These are phyloP conservation scores for Atta texana DNA, from an alignment of 1,140 invertebrate species.

Conservation along the genomic window DNA sequence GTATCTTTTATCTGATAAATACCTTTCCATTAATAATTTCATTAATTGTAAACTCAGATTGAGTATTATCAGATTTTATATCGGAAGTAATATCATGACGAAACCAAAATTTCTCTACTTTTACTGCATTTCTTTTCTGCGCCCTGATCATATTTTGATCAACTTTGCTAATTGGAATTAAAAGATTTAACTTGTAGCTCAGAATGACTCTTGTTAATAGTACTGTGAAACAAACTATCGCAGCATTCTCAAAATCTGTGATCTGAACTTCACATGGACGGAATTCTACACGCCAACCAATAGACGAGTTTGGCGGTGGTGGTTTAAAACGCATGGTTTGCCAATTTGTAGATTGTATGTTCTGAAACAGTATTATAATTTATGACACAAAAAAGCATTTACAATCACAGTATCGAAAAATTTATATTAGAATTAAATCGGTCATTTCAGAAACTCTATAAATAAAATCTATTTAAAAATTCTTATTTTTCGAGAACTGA, in stretches of 20 bases:
- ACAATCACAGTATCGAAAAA: slow-evolving; percentile 21
- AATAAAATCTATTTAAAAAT: too few species aligned
- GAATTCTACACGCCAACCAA: slow-evolving; percentile 99
- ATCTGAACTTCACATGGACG: slow-evolving; percentile 99
- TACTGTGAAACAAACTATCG: slow-evolving; percentile 99
- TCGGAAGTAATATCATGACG: slow-evolving; percentile 91
- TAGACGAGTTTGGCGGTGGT: slow-evolving; percentile 96
- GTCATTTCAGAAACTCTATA: too few species aligned
- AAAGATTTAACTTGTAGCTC: slow-evolving; percentile 97
- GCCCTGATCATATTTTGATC: slow-evolving; percentile 99
- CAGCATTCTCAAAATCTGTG: slow-evolving; percentile 99
- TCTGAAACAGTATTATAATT: slow-evolving; percentile 88
- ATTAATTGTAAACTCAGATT: slow-evolving; percentile 93
- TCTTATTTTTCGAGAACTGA: too few species aligned
- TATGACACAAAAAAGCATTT: slow-evolving; percentile 33
- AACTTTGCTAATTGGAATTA: slow-evolving; percentile 99
- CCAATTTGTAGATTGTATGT: slow-evolving; percentile 99
- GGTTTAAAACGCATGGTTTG: slow-evolving; percentile 99
- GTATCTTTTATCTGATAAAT: slow-evolving; percentile 79
- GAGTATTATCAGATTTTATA: slow-evolving; percentile 78
- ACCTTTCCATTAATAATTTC: slow-evolving; percentile 99
- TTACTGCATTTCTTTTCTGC: slow-evolving; percentile 95
- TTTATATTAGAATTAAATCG: slow-evolving; percentile 36
- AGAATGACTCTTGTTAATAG: slow-evolving; percentile 98
- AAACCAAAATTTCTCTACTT: slow-evolving; percentile 96